Conservation (phyloP, 2,797 vertebrate genomes). For the Pangasius mekongensis region DNA sequence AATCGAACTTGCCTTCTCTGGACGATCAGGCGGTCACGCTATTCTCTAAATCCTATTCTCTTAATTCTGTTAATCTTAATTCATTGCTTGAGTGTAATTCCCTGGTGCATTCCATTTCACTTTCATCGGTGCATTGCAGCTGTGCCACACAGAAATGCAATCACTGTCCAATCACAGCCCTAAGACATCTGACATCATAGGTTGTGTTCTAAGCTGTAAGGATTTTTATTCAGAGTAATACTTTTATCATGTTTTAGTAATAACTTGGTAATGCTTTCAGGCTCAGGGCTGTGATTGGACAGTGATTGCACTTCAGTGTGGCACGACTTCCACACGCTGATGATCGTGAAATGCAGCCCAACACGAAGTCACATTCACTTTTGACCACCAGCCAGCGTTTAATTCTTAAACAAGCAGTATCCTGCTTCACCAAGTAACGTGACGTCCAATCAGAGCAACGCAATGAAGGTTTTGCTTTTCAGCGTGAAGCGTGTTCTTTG, state of each 20-base stretch:
- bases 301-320: neutral
- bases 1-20: neutral
- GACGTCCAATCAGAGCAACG: neutral
- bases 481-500: neutral
- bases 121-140: neutral
- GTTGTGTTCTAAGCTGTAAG: too few species aligned
- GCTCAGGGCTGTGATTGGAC: neutral
- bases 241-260: neutral
- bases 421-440: too few species aligned
- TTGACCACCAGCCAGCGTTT: neutral
- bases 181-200: neutral
- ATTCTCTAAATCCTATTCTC: neutral
- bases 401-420: neutral
- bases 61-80: neutral
- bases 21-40: neutral
- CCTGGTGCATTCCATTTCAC: neutral
- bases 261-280: neutral
- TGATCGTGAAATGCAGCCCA: neutral
- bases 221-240: neutral
- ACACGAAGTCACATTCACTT: neutral
- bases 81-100: neutral
- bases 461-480: neutral
- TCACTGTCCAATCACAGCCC: too few species aligned
- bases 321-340: neutral
- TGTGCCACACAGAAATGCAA: neutral